Conservation (phyloP, 2,888 invertebrate species). For the Spicauda simplicius region DNA sequence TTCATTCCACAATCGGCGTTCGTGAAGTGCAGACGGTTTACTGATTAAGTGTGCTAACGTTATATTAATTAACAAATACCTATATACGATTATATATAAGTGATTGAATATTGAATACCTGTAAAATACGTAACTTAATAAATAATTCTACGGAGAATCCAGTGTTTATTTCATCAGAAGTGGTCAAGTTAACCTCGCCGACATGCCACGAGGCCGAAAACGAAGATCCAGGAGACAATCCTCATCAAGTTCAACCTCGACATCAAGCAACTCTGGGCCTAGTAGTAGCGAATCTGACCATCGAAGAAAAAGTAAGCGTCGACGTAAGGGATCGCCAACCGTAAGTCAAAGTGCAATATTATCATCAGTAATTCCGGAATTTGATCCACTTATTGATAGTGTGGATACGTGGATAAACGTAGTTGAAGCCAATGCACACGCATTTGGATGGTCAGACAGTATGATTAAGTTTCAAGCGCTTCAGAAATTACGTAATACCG, state of each 20-base stretch:
- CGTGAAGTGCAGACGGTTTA: too few species aligned
- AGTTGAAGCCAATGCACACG: constrained; percentile 45
- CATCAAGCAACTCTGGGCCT: background rate
- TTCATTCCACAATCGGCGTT: too few species aligned
- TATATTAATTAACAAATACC: too few species aligned
- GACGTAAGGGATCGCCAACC: constrained; percentile 27
- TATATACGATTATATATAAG: too few species aligned
- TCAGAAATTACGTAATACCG: too few species aligned
- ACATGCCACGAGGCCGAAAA: constrained; percentile 11
- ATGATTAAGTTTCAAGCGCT: too few species aligned
- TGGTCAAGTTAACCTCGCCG: constrained; percentile 8
- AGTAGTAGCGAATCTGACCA: constrained; percentile 11
- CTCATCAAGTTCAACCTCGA: constrained; percentile 10
- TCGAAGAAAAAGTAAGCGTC: constrained; percentile 6
- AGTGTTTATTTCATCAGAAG: constrained; percentile 22
- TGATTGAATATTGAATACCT: too few species aligned
- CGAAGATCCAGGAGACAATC: constrained; percentile 13
- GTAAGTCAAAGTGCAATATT: constrained; percentile 39
- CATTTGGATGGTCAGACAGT: constrained; percentile 46
- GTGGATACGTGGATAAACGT: constrained; percentile 46
- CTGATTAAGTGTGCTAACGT: too few species aligned
- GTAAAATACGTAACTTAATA: too few species aligned
- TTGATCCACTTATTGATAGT: constrained; percentile 40
- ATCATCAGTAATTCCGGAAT: constrained; percentile 43
- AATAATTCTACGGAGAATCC: too few species aligned